Conservation (phyloP, 2,797 vertebrate genomes). For the Peromyscus aztecus region DNA sequence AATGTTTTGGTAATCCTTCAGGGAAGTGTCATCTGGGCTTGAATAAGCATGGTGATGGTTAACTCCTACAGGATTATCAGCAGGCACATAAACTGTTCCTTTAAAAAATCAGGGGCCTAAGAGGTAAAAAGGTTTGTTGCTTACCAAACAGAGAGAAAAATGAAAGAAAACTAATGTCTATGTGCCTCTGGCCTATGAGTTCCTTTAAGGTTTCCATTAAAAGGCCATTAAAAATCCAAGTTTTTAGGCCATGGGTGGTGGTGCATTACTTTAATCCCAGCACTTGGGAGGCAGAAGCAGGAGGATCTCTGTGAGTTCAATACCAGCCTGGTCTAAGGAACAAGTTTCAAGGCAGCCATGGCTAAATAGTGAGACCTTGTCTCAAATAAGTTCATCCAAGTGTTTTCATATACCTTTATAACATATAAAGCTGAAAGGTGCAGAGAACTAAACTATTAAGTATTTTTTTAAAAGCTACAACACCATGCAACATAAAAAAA, state of each 20-base stretch:
- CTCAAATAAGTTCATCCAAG: background rate
- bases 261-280: background rate
- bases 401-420: background rate
- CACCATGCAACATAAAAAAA: background rate
- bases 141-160: background rate
- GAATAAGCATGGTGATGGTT: background rate
- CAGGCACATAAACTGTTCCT: background rate
- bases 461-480: background rate
- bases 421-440: constrained; percentile 24
- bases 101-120: constrained; percentile 42
- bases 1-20: constrained; percentile 14
- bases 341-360: background rate
- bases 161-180: constrained; percentile 50
- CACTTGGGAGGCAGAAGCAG: background rate
- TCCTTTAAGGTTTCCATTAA: constrained; percentile 35
- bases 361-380: background rate
- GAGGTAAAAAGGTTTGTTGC: background rate
- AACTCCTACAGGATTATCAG: background rate
- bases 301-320: background rate
- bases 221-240: background rate
- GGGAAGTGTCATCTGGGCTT: background rate
- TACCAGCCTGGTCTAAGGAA: background rate
- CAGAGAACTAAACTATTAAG: constrained; percentile 43
- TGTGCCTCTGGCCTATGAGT: background rate
- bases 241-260: background rate